Base-by-base conservation (phyloP, 2,113 vertebrate genomes). In the Ifrita kowaldi region DNA sequence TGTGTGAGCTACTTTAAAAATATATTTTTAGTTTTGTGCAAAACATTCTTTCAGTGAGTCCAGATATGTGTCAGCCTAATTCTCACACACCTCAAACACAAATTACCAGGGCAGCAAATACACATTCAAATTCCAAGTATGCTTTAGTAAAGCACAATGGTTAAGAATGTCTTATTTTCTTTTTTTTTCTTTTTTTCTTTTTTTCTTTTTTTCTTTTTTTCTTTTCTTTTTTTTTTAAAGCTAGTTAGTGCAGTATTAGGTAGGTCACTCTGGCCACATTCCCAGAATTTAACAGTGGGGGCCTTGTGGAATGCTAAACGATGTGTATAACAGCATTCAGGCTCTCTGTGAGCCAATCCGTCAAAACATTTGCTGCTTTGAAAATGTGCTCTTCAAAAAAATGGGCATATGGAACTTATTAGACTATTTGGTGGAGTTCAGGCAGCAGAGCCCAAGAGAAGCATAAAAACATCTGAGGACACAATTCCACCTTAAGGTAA, bases 241-340 rank as follows among this genome's bases (percentile, higher is more conserved):
- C 96, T 97, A 97, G 97, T 98, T 97, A 94, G 95, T 97, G 87
- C 93, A 95, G 97, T 95, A 95, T 98, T 98, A 98, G 98, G 97
- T 98, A 98, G 97, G 97, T 96, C 95, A 89, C 89, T 95, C 96
- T 99, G 98, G 98, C 98, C 46, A 68, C 53, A 67, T 98, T 98
- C 98, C 98, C 98, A 98, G 98, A 98, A 97, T 98, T 96, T 98
- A 98, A 99, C 98, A 98, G 98, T 98, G 98, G 98, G 97, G 96
- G 98, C 98, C 98, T 98, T 99, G 98, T 98, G 98, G 98, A 98
- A 98, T 98, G 98, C 97, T 98, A 98, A 98, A 98, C 91, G 98
- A 98, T 97, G 98, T 98, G 98, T 98, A 97, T 98, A 98, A 98
- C 97, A 97, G 97, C 96, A 97, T 98, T 98, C 98, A 96, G 90